Evolutionary conservation across 2,888 invertebrate species (phyloP).

Genomic region (Hypena proboscidalis): DNA sequence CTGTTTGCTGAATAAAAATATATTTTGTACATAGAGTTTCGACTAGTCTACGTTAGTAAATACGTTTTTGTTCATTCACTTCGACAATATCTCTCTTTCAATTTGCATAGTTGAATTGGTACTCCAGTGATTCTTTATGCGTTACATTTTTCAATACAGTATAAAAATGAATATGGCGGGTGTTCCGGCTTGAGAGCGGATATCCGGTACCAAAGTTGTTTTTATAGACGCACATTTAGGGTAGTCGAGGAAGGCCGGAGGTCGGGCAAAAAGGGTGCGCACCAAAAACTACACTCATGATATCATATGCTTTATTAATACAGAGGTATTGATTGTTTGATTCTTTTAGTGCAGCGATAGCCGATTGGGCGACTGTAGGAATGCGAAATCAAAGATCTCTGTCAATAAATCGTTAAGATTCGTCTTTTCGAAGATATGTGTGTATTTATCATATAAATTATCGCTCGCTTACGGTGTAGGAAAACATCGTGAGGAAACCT

Average conservation of each 20-base stretch:
- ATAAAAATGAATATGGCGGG: slow-evolving; percentile 31
- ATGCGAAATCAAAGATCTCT: too few relatives aligned
- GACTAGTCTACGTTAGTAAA: too few relatives aligned
- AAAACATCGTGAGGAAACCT: too few relatives aligned
- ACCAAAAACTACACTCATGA: slow-evolving; percentile 18
- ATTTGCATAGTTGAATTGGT: not conserved
- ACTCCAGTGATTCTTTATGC: slow-evolving; percentile 5
- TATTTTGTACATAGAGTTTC: too few relatives aligned
- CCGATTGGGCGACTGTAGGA: too few relatives aligned
- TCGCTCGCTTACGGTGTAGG: too few relatives aligned
- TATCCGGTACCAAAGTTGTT: slow-evolving; percentile 36
- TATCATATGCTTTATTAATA: slow-evolving; percentile 13
- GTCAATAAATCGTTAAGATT: too few relatives aligned
- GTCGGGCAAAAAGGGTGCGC: slow-evolving; percentile 14
- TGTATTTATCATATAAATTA: too few relatives aligned
- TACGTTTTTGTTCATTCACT: too few relatives aligned
- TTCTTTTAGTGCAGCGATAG: too few relatives aligned
- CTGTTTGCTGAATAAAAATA: too few relatives aligned
- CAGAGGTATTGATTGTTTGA: slow-evolving; percentile 6
- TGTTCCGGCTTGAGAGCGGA: slow-evolving; percentile 34
- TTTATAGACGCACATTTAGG: slow-evolving; percentile 34
- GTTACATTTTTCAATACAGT: slow-evolving; percentile 12
- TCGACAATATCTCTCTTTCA: not conserved
- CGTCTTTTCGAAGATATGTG: too few relatives aligned
- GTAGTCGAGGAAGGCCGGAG: slow-evolving; percentile 15